Percentiles rank a stretch among this genome's conserved stretches.
These are phyloP conservation scores for Gulo gulo DNA, from an alignment of 2,113 vertebrate species.

Conservation along the genomic window DNA sequence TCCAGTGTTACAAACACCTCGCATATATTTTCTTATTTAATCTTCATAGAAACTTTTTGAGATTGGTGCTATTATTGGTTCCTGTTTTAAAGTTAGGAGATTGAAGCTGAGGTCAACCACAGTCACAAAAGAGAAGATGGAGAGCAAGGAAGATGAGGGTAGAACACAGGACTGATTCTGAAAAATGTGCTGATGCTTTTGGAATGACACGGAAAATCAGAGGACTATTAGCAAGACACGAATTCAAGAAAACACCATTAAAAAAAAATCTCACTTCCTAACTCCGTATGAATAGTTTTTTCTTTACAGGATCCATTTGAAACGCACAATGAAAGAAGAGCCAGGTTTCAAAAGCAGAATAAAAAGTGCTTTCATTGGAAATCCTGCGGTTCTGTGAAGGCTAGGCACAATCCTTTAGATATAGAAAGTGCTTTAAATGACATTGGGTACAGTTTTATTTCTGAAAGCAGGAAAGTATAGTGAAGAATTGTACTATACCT, in stretches of 20 bases:
- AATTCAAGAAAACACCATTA: neutral
- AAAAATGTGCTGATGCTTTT: neutral
- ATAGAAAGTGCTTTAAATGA: neutral
- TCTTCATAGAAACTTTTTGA: neutral
- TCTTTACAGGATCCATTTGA: neutral
- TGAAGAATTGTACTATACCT: neutral
- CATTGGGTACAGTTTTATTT: neutral
- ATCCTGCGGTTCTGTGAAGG: neutral
- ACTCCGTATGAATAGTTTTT: neutral
- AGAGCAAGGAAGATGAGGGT: neutral
- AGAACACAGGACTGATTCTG: neutral
- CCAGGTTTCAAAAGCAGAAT: neutral
- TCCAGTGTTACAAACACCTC: neutral
- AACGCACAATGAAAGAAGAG: neutral
- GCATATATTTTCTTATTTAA: neutral
- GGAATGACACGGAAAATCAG: neutral
- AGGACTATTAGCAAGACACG: neutral
- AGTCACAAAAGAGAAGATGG: neutral
- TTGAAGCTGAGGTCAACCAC: neutral
- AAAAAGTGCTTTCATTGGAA: slow-evolving; percentile 2
- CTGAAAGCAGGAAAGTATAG: neutral
- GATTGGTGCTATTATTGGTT: neutral
- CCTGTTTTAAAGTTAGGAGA: neutral
- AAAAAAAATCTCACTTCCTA: neutral
- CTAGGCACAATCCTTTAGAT: neutral